Percentiles rank a stretch among this genome's conserved stretches.
phyloP scores from a whole-genome alignment of 2,888 invertebrate species.

The Melieria omissa region DNA sequence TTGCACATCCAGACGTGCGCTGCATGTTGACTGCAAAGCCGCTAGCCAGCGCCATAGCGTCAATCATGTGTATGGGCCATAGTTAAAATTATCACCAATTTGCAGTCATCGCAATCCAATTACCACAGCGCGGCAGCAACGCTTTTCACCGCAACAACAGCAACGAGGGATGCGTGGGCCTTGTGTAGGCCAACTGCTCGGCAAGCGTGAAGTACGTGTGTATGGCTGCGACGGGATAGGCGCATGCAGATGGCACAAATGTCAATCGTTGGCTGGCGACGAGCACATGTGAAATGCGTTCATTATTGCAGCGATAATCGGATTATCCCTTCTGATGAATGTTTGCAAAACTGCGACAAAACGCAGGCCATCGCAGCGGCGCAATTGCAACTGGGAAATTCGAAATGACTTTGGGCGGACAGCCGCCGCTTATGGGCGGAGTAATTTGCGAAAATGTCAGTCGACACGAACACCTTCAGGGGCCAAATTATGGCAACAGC shows the following conservation, averaged over 20 bases:
- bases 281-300: conserved; percentile 40
- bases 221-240: no score
- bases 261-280: not conserved
- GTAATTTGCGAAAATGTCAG: conserved; percentile 56
- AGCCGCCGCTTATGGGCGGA: no score
- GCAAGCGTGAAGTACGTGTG: no score
- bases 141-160: conserved; percentile 3
- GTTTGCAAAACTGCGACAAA: conserved; percentile 26
- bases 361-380: conserved; percentile 20
- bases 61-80: conserved; percentile 21
- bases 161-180: not conserved
- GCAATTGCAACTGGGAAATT: conserved; percentile 40
- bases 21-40: no score
- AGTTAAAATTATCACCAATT: conserved; percentile 64
- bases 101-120: conserved; percentile 65
- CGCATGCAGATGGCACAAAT: no score
- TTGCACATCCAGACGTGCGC: conserved; percentile 9
- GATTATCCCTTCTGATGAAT: conserved; percentile 43
- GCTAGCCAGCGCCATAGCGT: not conserved
- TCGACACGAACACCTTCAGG: conserved; percentile 43
- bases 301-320: conserved; percentile 46
- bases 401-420: conserved; percentile 49
- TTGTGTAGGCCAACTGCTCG: no score
- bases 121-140: conserved; percentile 44
- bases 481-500: conserved; percentile 1